Evolutionary conservation across 2,888 invertebrate species (phyloP).

Genomic region (Dynastes hyllus): DNA sequence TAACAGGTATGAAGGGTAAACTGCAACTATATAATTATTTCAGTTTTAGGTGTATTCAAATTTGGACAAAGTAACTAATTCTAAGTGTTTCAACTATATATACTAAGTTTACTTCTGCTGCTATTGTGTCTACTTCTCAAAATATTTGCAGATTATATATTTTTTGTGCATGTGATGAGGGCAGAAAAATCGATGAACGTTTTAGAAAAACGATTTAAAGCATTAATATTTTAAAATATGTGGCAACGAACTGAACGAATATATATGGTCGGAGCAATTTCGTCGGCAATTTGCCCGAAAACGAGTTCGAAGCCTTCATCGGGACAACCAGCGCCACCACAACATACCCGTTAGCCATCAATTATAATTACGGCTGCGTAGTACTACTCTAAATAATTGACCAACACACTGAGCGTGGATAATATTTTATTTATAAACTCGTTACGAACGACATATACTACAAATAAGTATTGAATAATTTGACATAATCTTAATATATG

Average conservation of each 20-base stretch:
- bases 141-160: no score
- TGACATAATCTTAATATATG: constrained; percentile 27
- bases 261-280: constrained; percentile 14
- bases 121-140: no score
- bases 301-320: constrained; percentile 20
- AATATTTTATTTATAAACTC: constrained; percentile 41
- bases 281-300: constrained; percentile 23
- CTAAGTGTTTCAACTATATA: no score
- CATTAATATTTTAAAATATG: constrained; percentile 21
- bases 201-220: not conserved
- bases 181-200: not conserved
- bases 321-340: constrained; percentile 3
- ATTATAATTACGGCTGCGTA: constrained; percentile 30
- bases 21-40: no score
- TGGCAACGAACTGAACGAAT: not conserved
- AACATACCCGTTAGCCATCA: constrained; percentile 16
- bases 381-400: constrained; percentile 44
- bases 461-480: constrained; percentile 42
- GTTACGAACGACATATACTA: constrained; percentile 24
- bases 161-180: no score
- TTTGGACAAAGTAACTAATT: no score
- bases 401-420: constrained; percentile 31
- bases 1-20: no score
- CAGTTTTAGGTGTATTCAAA: no score
- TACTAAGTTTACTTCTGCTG: no score